These are phyloP conservation scores for Acrossocheilus fasciatus DNA, from an alignment of 2,797 vertebrate species.

Conservation along the genomic window DNA sequence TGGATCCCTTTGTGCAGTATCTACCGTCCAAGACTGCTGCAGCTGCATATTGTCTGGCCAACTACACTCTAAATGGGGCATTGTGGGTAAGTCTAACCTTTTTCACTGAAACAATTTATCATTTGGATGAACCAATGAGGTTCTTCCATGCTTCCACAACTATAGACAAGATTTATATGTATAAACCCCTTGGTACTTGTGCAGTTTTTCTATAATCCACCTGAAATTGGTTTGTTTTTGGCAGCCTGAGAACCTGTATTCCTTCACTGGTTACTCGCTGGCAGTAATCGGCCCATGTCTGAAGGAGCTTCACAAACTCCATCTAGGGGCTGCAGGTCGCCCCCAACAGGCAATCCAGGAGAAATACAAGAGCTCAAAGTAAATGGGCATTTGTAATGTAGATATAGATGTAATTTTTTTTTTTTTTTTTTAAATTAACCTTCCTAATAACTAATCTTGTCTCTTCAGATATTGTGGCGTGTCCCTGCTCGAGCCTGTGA, in stretches of 20 bases:
- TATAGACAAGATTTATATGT: neutral
- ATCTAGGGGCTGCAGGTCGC: conserved; percentile 74
- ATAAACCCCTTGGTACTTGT: no score
- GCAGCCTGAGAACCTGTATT: conserved; percentile 84
- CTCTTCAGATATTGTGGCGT: conserved; percentile 70
- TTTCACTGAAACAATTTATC: neutral
- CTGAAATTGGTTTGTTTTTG: neutral
- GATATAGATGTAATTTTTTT: no score
- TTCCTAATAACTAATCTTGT: neutral
- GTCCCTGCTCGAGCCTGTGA: conserved; percentile 70
- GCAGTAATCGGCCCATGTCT: conserved; percentile 85
- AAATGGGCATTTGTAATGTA: conserved; percentile 61
- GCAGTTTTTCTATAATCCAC: neutral
- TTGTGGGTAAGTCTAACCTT: conserved; percentile 85
- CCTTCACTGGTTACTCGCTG: conserved; percentile 88
- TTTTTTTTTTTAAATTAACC: neutral
- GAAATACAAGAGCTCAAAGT: conserved; percentile 88
- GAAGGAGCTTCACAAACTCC: conserved; percentile 83
- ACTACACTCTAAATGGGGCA: conserved; percentile 84
- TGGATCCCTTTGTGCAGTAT: conserved; percentile 86
- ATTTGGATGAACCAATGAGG: neutral
- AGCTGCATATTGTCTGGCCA: conserved; percentile 89
- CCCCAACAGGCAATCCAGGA: conserved; percentile 87
- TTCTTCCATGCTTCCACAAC: neutral
- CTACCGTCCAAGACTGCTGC: conserved; percentile 89